A percentile compares a stretch with the other conserved stretches of the same genome.
Conservation (phyloP, 1,140 invertebrate genomes). For the Batillaria attramentaria region DNA sequence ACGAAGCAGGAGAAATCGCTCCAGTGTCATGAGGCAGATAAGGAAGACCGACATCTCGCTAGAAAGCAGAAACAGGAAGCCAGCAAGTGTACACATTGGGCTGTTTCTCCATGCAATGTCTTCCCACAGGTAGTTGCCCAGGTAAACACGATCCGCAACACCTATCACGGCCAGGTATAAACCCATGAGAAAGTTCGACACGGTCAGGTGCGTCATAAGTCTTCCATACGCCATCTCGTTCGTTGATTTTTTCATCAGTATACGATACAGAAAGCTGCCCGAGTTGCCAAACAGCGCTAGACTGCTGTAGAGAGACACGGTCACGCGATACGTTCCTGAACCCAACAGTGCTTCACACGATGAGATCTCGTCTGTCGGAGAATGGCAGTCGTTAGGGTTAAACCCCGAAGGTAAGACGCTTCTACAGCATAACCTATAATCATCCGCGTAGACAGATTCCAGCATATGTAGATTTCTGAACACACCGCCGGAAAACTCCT, state of each 20-base stretch:
- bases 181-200: conserved; percentile 62
- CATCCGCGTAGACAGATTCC: conserved; percentile 36
- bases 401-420: conserved; percentile 14
- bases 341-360: conserved; percentile 48
- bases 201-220: conserved; percentile 48
- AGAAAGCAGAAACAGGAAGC: conserved; percentile 53
- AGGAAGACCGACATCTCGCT: conserved; percentile 56
- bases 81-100: conserved; percentile 48
- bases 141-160: conserved; percentile 52
- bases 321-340: conserved; percentile 33
- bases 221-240: conserved; percentile 33
- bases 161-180: conserved; percentile 62
- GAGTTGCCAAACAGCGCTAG: conserved; percentile 47
- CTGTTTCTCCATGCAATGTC: conserved; percentile 54
- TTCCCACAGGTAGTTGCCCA: conserved; percentile 51
- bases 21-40: conserved; percentile 57
- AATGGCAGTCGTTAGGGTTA: conserved; percentile 37
- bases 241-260: conserved; percentile 8
- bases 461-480: conserved; percentile 38
- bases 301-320: conserved; percentile 42
- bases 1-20: conserved; percentile 52
- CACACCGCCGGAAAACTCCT: conserved; percentile 25
- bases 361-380: conserved; percentile 39
- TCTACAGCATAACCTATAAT: conserved; percentile 46
- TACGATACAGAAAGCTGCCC: conserved; percentile 41